Conservation (phyloP, 2,888 invertebrate species). For the Crioceris asparagi region DNA sequence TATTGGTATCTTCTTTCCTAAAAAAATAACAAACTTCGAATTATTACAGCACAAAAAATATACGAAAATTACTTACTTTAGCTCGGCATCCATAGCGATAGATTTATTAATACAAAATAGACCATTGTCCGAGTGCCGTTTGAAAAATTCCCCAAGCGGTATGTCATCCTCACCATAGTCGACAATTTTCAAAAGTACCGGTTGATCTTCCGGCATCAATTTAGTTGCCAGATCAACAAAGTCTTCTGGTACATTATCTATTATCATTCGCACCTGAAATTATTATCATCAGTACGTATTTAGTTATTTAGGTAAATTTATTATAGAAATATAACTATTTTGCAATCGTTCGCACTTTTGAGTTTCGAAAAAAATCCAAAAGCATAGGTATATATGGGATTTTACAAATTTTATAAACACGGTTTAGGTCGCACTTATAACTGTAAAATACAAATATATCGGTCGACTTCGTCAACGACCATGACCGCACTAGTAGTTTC, state of each 20-base stretch:
- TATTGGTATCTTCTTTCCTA: constrained; percentile 11
- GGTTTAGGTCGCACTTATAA: no score
- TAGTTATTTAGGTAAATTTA: no score
- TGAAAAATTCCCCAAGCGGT: constrained; percentile 57
- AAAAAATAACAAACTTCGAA: constrained; percentile 5
- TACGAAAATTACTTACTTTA: constrained; percentile 18
- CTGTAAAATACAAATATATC: no score
- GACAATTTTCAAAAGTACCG: constrained; percentile 44
- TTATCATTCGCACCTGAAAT: constrained; percentile 24
- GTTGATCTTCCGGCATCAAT: constrained; percentile 45
- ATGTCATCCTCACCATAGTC: constrained; percentile 26
- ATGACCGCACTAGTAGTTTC: no score
- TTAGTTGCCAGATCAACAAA: constrained; percentile 33
- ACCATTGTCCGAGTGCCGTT: constrained; percentile 49
- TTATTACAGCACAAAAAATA: neutral
- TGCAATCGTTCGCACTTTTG: no score
- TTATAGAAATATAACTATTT: no score
- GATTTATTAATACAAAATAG: constrained; percentile 62
- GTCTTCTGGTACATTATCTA: constrained; percentile 30
- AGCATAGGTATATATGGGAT: no score
- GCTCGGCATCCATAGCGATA: constrained; percentile 45
- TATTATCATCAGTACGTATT: no score
- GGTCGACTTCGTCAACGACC: no score
- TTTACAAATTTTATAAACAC: no score
- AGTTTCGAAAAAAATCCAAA: no score